A percentile compares a stretch with the other conserved stretches of the same genome.
Conservation (phyloP, 53 echinoderm and acorn worm genomes). For the Echinometra lucunter region DNA sequence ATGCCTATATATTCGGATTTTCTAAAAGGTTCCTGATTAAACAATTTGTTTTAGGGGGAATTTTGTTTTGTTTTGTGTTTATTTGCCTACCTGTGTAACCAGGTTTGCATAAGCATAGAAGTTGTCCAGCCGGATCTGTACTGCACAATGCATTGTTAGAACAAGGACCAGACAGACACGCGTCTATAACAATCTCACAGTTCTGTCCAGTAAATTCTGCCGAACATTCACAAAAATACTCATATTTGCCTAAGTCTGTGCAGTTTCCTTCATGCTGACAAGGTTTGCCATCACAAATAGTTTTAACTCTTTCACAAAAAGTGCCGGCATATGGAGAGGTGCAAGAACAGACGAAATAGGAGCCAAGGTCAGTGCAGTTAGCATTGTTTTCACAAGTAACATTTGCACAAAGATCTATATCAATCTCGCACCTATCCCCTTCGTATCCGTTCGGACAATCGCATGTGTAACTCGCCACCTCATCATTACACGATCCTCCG, state of each 20-base stretch:
- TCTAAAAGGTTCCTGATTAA: too few species aligned
- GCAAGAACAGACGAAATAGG: not conserved
- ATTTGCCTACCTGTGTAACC: conserved; percentile 41
- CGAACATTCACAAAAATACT: conserved; percentile 76
- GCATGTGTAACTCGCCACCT: not conserved
- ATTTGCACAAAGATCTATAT: conserved; percentile 57
- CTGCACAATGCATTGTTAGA: conserved; percentile 70
- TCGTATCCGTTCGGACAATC: conserved; percentile 39
- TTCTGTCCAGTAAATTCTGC: conserved; percentile 68
- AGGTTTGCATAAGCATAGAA: not conserved
- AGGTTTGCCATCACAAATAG: conserved; percentile 36
- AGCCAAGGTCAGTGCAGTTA: conserved; percentile 28
- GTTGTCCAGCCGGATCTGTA: not conserved
- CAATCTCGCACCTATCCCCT: conserved; percentile 55
- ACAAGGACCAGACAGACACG: conserved; percentile 71
- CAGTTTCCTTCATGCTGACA: conserved; percentile 29
- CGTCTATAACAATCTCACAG: conserved; percentile 77
- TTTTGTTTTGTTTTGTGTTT: too few species aligned
- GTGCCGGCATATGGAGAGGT: not conserved
- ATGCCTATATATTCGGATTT: too few species aligned
- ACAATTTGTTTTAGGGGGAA: too few species aligned
- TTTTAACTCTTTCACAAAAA: conserved; percentile 39
- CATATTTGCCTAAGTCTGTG: conserved; percentile 32
- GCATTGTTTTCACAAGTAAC: conserved; percentile 35
- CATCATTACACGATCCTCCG: conserved; percentile 9